These are phyloP conservation scores for Urocynchramus pylzowi DNA, from an alignment of 2,113 vertebrate genomes.

Conservation along the genomic window DNA sequence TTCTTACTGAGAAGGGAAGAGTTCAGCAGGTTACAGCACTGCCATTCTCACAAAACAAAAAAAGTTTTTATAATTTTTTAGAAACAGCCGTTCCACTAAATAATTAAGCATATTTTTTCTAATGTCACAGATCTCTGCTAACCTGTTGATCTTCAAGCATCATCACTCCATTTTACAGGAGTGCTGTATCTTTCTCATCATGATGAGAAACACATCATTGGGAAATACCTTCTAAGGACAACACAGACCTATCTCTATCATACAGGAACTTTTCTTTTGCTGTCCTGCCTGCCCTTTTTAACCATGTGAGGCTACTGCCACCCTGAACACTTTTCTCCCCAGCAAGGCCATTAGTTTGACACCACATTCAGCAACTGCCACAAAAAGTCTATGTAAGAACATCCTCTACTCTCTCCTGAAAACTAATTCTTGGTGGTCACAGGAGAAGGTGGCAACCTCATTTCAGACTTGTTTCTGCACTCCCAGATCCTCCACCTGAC, in stretches of 20 bases:
- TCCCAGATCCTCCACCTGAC: not conserved
- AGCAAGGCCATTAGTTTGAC: not conserved
- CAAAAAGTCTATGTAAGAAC: not conserved
- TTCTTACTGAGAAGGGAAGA: not conserved
- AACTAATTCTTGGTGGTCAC: not conserved
- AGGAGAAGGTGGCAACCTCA: not conserved
- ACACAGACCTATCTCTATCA: not conserved
- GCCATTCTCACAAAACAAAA: not conserved
- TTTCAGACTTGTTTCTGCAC: not conserved
- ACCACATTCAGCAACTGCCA: not conserved
- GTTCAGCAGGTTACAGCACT: not conserved
- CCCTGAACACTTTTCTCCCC: not conserved
- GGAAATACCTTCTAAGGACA: not conserved
- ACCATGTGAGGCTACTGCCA: not conserved
- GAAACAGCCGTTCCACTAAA: not conserved
- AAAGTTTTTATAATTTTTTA: fast-evolving
- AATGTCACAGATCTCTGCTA: not conserved
- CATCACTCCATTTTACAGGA: not conserved
- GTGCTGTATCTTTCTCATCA: not conserved
- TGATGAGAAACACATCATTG: not conserved
- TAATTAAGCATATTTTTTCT: not conserved
- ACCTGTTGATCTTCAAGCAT: not conserved
- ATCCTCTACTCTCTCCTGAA: not conserved
- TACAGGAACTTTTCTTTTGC: not conserved
- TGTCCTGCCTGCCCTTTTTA: not conserved